A percentile compares a stretch with the other conserved stretches of the same genome.
phyloP scores from a whole-genome alignment of 2,888 invertebrate genomes.

The Andrena hattorfiana region DNA sequence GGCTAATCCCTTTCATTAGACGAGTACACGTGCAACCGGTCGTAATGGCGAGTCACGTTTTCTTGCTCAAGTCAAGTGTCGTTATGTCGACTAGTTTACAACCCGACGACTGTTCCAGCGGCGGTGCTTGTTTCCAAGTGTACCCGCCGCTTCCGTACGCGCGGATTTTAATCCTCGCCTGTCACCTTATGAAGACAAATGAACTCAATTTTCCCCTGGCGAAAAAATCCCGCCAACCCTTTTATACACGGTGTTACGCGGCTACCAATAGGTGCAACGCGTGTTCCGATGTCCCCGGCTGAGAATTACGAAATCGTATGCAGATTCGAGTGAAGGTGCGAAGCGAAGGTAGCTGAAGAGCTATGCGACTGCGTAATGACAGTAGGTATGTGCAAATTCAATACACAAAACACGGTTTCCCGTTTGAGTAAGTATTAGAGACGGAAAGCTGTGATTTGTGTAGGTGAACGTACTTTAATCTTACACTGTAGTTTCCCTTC shows the following conservation, averaged over 20 bases:
- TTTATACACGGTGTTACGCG: not conserved
- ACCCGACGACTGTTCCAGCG: slow-evolving; percentile 7
- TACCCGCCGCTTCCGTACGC: not conserved
- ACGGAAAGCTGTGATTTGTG: slow-evolving; percentile 9
- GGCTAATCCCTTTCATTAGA: slow-evolving; percentile 44
- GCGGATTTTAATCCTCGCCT: slow-evolving; percentile 26
- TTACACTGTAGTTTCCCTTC: not conserved
- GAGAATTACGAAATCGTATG: slow-evolving; percentile 16
- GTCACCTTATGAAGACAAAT: slow-evolving; percentile 30
- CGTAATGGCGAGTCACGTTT: slow-evolving; percentile 37
- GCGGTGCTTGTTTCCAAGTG: slow-evolving; percentile 15
- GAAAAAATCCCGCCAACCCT: not conserved
- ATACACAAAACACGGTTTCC: not conserved
- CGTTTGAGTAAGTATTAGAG: not conserved
- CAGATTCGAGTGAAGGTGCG: slow-evolving; percentile 15
- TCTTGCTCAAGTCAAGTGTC: slow-evolving; percentile 33
- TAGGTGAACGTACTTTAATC: slow-evolving; percentile 3
- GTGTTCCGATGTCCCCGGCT: not conserved
- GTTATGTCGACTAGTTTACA: slow-evolving; percentile 42
- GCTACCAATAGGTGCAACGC: not conserved
- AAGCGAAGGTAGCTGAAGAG: not conserved
- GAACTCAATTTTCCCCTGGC: not conserved
- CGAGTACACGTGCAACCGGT: slow-evolving; percentile 38
- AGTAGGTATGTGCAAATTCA: slow-evolving; percentile 24
- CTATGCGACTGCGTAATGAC: slow-evolving; percentile 21